Percentiles rank a stretch among this genome's conserved stretches.
Evolutionary conservation across 1,140 invertebrate species (phyloP).

Genomic region (Periplaneta americana): DNA sequence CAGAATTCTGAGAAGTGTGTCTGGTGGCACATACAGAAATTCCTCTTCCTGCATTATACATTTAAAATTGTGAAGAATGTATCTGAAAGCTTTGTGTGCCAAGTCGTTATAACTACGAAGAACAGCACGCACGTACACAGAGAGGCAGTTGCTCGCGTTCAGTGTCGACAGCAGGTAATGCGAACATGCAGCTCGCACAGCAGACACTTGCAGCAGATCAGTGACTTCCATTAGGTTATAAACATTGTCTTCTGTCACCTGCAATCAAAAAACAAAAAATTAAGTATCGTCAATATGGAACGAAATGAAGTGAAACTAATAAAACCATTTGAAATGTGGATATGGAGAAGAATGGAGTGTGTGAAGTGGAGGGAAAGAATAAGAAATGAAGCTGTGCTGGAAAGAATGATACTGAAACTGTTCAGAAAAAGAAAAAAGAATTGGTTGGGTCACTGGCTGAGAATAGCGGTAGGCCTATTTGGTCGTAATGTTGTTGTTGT

Average conservation of each 20-base stretch:
- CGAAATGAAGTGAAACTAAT: too few species aligned
- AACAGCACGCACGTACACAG: conserved; percentile 46
- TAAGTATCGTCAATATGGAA: background rate
- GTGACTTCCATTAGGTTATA: conserved; percentile 48
- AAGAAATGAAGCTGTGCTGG: too few species aligned
- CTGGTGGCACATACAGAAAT: conserved; percentile 45
- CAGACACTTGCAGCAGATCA: conserved; percentile 42
- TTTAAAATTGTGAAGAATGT: conserved; percentile 45
- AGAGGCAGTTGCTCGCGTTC: conserved; percentile 45
- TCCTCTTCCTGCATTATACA: conserved; percentile 49
- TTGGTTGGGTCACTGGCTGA: too few species aligned
- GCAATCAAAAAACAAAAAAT: conserved; percentile 4
- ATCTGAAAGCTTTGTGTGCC: conserved; percentile 42
- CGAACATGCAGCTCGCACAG: conserved; percentile 42
- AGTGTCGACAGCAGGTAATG: conserved; percentile 48
- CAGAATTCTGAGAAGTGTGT: conserved; percentile 34
- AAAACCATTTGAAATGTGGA: too few species aligned
- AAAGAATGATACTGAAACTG: too few species aligned
- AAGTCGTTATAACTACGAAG: conserved; percentile 45
- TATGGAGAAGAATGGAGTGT: too few species aligned
- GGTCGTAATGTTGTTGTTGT: too few species aligned
- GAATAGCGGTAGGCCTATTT: too few species aligned
- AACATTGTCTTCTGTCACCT: conserved; percentile 49
- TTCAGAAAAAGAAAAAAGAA: too few species aligned
- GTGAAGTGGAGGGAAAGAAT: too few species aligned